Percentiles rank a stretch among this genome's conserved stretches.
These are phyloP conservation scores for Galerucella pusilla DNA, from an alignment of 2,888 invertebrate species.

Conservation along the genomic window DNA sequence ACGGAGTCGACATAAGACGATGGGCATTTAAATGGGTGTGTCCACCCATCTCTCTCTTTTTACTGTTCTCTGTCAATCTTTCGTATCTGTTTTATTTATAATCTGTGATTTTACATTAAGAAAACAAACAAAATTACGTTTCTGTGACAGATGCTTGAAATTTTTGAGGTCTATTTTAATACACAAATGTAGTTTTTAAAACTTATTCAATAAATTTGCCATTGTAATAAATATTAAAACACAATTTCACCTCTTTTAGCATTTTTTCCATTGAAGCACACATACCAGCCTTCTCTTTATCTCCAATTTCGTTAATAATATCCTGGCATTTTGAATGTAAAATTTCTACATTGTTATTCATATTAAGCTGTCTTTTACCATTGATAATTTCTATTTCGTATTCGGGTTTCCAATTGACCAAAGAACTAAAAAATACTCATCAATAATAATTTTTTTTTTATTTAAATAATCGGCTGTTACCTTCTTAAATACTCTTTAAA, in stretches of 20 bases:
- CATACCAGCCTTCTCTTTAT: slow-evolving; percentile 53
- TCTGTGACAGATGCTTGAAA: no score
- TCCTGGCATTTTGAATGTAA: slow-evolving; percentile 59
- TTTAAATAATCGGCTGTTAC: slow-evolving; percentile 30
- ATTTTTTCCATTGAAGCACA: slow-evolving; percentile 53
- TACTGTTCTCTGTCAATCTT: no score
- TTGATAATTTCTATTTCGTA: slow-evolving; percentile 54
- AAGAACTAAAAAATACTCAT: slow-evolving; percentile 26
- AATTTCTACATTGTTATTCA: slow-evolving; percentile 53
- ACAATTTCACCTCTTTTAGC: slow-evolving; percentile 52
- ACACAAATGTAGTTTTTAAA: not conserved
- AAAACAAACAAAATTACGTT: no score
- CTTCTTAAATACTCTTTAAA: slow-evolving; percentile 47
- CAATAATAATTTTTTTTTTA: no score
- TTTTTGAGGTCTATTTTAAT: no score
- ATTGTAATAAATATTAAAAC: not conserved
- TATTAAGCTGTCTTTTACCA: slow-evolving; percentile 50
- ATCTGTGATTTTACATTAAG: no score
- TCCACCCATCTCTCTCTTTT: no score
- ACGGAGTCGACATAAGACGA: no score
- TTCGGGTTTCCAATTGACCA: slow-evolving; percentile 65
- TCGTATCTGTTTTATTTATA: no score
- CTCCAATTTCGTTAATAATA: slow-evolving; percentile 57
- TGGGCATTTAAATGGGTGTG: no score
- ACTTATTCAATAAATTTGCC: not conserved